Base-by-base conservation (phyloP, 2,888 invertebrate species). In the Tribolium freemani region DNA sequence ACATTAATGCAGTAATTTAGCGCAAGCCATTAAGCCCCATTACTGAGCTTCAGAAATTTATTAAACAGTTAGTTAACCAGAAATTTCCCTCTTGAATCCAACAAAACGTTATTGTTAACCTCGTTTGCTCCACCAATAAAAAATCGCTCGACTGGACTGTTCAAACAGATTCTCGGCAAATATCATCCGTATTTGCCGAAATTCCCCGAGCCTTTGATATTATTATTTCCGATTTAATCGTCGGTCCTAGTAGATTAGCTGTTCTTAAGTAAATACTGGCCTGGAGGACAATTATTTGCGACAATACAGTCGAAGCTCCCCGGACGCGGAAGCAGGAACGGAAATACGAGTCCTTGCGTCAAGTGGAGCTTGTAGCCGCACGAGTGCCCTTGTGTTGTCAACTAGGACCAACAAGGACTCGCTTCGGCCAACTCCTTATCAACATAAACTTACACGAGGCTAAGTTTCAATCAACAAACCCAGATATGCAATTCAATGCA, bases 171-270 rank as follows among this genome's bases (percentile, higher is more conserved):
- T 46, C 48, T 13, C n/a, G 11, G 4, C 45, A 45, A 58, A 58
- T 45, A 58, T 58, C 58, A 10, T 10, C 10, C n/a, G 13, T 58
- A 21, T 58, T 61, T 61, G 50, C 50, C 46, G 5, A 48, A 16
- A 16, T 21, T 48, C 48, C 26, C 30, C 10, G 2, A 44, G 30
- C 60, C 69, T 69, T 69, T 69, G 70, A 64, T 71, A 71, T 71
- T 63, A 71, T 71, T 71, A 71, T 71, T 71, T 71, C 66, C 71
- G 64, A 71, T 58, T 60, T 71, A 67, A 71, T 71, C 60, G 66
- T 50, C 31, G 58, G 58, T 16, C 57, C 30, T 46, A 45, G 56
- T 20, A 71, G 71, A 71, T 71, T 64, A 66, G 53, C 57, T 66
- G 71, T 50, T 66, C 58, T 67, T 53, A 51, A 71, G 71, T 67